phyloP scores from a whole-genome alignment of 2,888 invertebrate species.

The Tachystola acroxantha region DNA sequence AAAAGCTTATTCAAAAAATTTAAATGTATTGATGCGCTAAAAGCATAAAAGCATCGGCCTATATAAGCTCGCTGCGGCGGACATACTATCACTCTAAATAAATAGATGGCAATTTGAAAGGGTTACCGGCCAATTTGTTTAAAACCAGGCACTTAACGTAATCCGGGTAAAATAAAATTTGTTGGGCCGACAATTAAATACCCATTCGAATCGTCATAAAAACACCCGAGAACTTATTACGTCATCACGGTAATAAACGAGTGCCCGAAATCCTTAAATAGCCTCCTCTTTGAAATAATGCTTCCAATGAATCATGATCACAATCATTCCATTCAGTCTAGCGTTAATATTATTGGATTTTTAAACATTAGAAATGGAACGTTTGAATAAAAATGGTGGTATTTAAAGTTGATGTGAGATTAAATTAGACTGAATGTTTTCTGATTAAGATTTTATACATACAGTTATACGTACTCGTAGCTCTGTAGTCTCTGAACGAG shows the following conservation, averaged over 20 bases:
- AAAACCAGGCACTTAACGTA: neutral
- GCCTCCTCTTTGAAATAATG: conserved; percentile 7
- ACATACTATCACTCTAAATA: no score
- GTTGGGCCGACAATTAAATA: conserved; percentile 12
- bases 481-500: no score
- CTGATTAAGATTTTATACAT: no score
- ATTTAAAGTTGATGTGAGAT: no score
- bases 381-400: no score
- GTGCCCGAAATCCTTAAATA: conserved; percentile 3
- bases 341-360: neutral
- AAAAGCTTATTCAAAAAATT: no score
- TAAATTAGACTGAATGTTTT: no score
- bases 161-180: neutral
- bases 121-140: neutral
- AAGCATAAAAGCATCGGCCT: conserved; percentile 7
- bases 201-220: conserved; percentile 17
- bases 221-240: conserved; percentile 19
- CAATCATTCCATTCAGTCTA: neutral
- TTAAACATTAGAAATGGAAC: no score
- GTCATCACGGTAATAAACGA: conserved; percentile 19
- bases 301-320: conserved; percentile 1
- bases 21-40: neutral
- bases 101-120: no score
- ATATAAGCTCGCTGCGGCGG: no score
- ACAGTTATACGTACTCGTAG: no score